Evolutionary conservation across 2,797 vertebrate species (phyloP).

Genomic region (Amblyraja radiata): DNA sequence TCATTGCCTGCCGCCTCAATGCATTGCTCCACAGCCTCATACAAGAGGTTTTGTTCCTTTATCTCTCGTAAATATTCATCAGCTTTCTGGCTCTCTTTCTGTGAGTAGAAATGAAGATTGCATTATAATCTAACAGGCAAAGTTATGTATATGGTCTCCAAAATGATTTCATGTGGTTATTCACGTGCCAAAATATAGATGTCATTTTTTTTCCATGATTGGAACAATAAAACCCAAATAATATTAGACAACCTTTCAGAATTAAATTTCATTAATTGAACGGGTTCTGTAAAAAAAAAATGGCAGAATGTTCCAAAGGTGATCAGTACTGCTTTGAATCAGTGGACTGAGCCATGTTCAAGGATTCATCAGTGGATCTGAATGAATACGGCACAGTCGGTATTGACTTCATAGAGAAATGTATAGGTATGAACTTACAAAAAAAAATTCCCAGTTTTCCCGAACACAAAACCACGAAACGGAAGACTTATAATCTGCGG

Average conservation of each 20-base stretch:
- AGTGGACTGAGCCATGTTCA: too few species aligned
- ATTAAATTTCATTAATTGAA: not conserved
- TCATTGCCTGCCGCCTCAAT: conserved; percentile 85
- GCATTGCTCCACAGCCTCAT: conserved; percentile 82
- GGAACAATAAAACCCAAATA: not conserved
- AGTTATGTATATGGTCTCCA: not conserved
- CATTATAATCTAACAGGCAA: not conserved
- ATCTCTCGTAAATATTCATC: conserved; percentile 94
- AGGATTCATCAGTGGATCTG: too few species aligned
- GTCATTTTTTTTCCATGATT: not conserved
- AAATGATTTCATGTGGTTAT: not conserved
- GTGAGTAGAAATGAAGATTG: conserved; percentile 24
- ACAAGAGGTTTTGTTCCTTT: conserved; percentile 82
- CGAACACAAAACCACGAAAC: too few species aligned
- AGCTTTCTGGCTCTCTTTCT: conserved; percentile 94
- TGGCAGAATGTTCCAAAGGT: not conserved
- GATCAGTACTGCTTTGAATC: not conserved
- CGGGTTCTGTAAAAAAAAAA: not conserved
- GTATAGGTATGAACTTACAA: too few species aligned
- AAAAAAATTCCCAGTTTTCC: too few species aligned
- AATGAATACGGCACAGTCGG: too few species aligned
- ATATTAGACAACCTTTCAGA: not conserved
- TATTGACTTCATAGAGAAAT: too few species aligned
- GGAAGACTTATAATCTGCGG: too few species aligned
- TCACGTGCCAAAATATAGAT: not conserved